Base-by-base conservation (phyloP, 2,797 vertebrate genomes). In the Morus bassanus region DNA sequence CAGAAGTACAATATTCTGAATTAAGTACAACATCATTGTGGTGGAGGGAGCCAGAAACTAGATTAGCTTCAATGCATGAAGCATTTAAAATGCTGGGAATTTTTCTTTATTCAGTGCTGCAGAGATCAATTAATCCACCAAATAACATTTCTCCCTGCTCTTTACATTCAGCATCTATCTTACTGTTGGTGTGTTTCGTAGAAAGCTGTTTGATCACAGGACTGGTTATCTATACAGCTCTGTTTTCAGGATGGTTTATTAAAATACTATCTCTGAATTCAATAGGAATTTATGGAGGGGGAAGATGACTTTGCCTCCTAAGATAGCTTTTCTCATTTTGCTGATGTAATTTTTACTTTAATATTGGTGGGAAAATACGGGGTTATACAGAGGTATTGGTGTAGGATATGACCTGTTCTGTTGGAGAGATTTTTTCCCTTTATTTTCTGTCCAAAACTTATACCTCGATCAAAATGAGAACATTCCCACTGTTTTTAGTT, bases 181-280 rank as follows among this genome's bases (percentile, higher is more conserved):
- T 60, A 39, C 17, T 86, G 11, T 59, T 67, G 9, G 30, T 79
- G n/a, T 70, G 57, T 70, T 92, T 68, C 2, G 0, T 33, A 69
- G 75, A 48, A 91, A 93, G 72, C 50, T 85, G 54, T 88, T 85
- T 73, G 76, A 48, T 84, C 73, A 23, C 41, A 75, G 54, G 54
- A 59, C 45, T 70, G 46, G 79, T 94, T 92, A 91, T 74, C 78
- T 85, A 41, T 61, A 76, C 78, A 77, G 77, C 54, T 73, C 37
- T 80, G 56, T 79, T 85, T 91, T 85, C 76, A 88, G 51, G 59
- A 85, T 59, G 88, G 72, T 92, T 91, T 94, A 61, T 83, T 95
- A 73, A 94, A 97, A 91, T 67, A 59, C 24, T 89, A 18, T 70
- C 76, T 83, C 75, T 84, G 75, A 91, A 91, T 85, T 91, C 45